These are phyloP conservation scores for Crocallis elinguaria DNA, from an alignment of 2,888 invertebrate genomes.

Conservation along the genomic window DNA sequence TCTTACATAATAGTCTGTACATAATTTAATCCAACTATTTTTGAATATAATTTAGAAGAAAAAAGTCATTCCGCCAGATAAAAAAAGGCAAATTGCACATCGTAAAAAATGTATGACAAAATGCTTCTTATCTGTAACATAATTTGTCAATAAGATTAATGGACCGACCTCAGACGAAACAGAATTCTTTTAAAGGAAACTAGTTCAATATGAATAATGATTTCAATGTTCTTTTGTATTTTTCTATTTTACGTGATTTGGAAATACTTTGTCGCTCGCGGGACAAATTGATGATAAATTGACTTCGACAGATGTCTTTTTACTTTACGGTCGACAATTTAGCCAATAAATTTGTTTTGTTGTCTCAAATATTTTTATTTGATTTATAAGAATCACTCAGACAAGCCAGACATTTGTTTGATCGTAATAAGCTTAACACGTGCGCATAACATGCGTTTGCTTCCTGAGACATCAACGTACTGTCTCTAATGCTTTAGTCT, in stretches of 20 bases:
- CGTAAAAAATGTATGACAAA: conserved; percentile 44
- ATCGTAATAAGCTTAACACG: too few species aligned
- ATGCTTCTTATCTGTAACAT: conserved; percentile 43
- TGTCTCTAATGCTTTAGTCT: too few species aligned
- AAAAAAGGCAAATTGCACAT: conserved; percentile 6
- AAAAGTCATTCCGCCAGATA: too few species aligned
- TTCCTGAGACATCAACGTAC: too few species aligned
- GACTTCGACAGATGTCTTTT: not conserved
- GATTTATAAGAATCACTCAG: not conserved
- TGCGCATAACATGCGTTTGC: too few species aligned
- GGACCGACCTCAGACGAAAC: conserved; percentile 38
- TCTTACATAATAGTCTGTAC: too few species aligned
- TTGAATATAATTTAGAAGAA: not conserved
- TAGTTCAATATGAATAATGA: conserved; percentile 36
- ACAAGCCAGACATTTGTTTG: too few species aligned
- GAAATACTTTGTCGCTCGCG: conserved; percentile 9
- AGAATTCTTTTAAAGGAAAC: conserved; percentile 32
- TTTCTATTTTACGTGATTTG: conserved; percentile 10
- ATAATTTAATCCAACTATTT: too few species aligned
- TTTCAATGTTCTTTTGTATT: conserved; percentile 26
- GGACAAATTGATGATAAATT: conserved; percentile 7
- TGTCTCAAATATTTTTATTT: too few species aligned
- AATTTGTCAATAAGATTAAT: conserved; percentile 55
- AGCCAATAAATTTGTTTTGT: too few species aligned
- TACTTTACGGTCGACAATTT: not conserved